Conservation (phyloP, 30 jellyfish, hydroid and myxozoan genomes). For the Turritopsis dohrnii region DNA sequence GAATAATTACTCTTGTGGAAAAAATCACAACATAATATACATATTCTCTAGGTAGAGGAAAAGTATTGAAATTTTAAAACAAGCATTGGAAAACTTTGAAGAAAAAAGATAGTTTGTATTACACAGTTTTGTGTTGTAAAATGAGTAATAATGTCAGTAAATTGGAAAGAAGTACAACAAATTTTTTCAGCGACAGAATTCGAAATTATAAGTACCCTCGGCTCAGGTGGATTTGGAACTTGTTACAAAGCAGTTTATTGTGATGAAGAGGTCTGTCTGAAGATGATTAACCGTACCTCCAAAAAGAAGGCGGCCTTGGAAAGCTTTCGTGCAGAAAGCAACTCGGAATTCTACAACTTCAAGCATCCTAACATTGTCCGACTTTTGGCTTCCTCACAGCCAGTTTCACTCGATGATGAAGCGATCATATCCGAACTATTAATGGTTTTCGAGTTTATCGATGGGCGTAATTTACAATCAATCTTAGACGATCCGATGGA, state of each 20-base stretch:
- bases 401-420: not conserved
- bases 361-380: constrained; percentile 53
- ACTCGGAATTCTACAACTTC: constrained; percentile 48
- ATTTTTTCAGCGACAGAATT: constrained; percentile 25
- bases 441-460: constrained; percentile 59
- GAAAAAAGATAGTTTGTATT: not conserved
- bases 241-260: constrained; percentile 68
- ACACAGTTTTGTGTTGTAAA: not conserved
- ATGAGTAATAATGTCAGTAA: not conserved
- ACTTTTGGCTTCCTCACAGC: constrained; percentile 55
- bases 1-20: too few species aligned
- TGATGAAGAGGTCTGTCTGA: constrained; percentile 49
- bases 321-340: constrained; percentile 63
- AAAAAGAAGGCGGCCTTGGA: constrained; percentile 68
- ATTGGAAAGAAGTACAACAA: constrained; percentile 13
- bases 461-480: constrained; percentile 65
- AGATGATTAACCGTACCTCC: constrained; percentile 64
- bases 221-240: constrained; percentile 94
- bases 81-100: too few species aligned
- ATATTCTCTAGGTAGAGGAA: too few species aligned
- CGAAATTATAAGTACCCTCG: constrained; percentile 53
- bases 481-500: constrained; percentile 48
- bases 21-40: too few species aligned
- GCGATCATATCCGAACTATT: constrained; percentile 34
- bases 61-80: too few species aligned